phyloP scores from a whole-genome alignment of 2,888 invertebrate genomes.

The Nomada goodeniana region DNA sequence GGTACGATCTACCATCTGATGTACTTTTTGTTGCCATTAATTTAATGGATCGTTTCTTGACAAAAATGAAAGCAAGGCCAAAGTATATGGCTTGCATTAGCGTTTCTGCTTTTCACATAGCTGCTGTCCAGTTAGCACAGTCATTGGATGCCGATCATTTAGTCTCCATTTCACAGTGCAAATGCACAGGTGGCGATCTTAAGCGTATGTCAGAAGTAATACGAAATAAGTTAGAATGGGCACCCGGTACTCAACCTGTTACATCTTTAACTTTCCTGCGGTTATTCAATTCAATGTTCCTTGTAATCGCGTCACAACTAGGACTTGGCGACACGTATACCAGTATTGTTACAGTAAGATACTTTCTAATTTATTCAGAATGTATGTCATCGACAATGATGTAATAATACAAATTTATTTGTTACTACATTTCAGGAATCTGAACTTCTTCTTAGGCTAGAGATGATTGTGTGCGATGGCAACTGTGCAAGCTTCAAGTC shows the following conservation, averaged over 20 bases:
- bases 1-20: conserved; percentile 93
- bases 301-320: conserved; percentile 86
- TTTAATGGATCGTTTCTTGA: conserved; percentile 92
- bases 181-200: conserved; percentile 94
- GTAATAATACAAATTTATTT: neutral
- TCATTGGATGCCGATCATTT: conserved; percentile 89
- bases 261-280: conserved; percentile 90
- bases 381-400: neutral
- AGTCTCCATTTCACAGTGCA: conserved; percentile 89
- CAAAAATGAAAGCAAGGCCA: conserved; percentile 92
- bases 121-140: conserved; percentile 88
- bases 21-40: conserved; percentile 92
- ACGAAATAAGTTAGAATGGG: conserved; percentile 90
- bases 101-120: conserved; percentile 93
- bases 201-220: conserved; percentile 94
- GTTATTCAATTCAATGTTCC: conserved; percentile 88
- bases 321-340: conserved; percentile 86
- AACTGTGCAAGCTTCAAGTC: conserved; percentile 90
- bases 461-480: conserved; percentile 91
- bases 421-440: conserved; percentile 84
- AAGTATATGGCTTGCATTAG: conserved; percentile 96
- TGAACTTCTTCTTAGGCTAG: conserved; percentile 89
- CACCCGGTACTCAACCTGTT: conserved; percentile 86
- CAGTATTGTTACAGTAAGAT: conserved; percentile 85
- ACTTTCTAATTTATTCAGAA: neutral